Conservation (phyloP, 2,888 invertebrate species). For the Chaitophorus viminalis region DNA sequence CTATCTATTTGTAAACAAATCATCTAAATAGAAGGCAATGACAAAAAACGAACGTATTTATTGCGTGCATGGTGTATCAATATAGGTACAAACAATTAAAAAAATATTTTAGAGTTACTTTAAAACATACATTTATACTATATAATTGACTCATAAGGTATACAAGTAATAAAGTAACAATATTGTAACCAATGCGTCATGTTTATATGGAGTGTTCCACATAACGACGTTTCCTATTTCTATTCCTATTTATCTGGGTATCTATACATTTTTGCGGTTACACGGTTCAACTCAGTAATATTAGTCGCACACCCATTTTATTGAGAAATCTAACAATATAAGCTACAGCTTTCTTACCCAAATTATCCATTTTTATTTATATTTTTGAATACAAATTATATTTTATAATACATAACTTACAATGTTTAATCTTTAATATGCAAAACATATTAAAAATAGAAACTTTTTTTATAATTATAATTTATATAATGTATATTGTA, state of each 20-base stretch:
- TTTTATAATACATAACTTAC: not conserved
- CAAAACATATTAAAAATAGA: not conserved
- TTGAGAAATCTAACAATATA: not conserved
- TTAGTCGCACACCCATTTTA: not conserved
- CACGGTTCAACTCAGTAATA: conserved; percentile 42
- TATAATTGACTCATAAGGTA: too few species aligned
- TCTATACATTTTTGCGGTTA: conserved; percentile 49
- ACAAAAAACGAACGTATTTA: not conserved
- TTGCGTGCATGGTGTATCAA: not conserved
- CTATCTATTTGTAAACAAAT: too few species aligned
- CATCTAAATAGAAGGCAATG: not conserved
- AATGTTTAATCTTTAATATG: too few species aligned
- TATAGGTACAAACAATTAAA: not conserved
- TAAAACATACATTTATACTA: not conserved
- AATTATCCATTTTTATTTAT: not conserved
- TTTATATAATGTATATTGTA: not conserved
- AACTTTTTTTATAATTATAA: not conserved
- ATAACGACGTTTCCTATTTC: conserved; percentile 43
- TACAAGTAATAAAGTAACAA: not conserved
- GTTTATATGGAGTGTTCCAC: not conserved
- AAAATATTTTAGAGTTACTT: not conserved
- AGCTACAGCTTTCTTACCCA: not conserved
- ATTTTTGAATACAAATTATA: not conserved
- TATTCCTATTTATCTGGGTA: conserved; percentile 12
- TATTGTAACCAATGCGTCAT: not conserved